Conservation (phyloP, 2,797 vertebrate species). For the Anabas testudineus region DNA sequence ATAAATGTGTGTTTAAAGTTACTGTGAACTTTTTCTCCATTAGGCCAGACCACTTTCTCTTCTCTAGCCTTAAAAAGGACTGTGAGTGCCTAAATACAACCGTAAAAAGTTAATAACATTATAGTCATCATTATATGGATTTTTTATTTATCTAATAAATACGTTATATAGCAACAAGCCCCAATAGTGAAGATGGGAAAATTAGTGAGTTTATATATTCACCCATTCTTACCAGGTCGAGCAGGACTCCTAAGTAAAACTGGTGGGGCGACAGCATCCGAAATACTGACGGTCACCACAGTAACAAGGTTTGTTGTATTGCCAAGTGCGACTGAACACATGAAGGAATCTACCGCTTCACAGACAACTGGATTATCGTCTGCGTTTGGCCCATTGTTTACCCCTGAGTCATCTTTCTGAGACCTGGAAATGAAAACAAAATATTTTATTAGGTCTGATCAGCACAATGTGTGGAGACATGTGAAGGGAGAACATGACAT, state of each 20-base stretch:
- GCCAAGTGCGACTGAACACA: slow-evolving; percentile 78
- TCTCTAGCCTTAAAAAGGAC: too few species aligned
- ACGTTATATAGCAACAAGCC: too few species aligned
- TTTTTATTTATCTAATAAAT: too few species aligned
- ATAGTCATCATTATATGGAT: too few species aligned
- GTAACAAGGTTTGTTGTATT: slow-evolving; percentile 61
- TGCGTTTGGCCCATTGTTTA: slow-evolving; percentile 25
- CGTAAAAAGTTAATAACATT: too few species aligned
- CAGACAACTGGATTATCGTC: slow-evolving; percentile 50
- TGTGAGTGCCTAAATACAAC: too few species aligned
- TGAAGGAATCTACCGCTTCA: slow-evolving; percentile 56
- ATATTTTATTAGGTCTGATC: background rate
- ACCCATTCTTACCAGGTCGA: slow-evolving; percentile 82
- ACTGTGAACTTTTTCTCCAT: too few species aligned
- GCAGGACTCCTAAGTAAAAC: slow-evolving; percentile 76
- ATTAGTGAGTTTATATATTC: background rate
- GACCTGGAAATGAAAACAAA: slow-evolving; percentile 68
- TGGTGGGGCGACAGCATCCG: slow-evolving; percentile 45
- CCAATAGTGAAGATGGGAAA: too few species aligned
- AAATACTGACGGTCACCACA: slow-evolving; percentile 78
- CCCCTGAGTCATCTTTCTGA: slow-evolving; percentile 38
- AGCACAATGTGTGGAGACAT: too few species aligned
- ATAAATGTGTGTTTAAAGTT: too few species aligned
- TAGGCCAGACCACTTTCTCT: too few species aligned
- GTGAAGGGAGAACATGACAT: too few species aligned